Evolutionary conservation across 92 coral and sea anemone genomes (phyloP), one percentile per base, ranked within the genome.

Genomic region (Nematostella vectensis): DNA sequence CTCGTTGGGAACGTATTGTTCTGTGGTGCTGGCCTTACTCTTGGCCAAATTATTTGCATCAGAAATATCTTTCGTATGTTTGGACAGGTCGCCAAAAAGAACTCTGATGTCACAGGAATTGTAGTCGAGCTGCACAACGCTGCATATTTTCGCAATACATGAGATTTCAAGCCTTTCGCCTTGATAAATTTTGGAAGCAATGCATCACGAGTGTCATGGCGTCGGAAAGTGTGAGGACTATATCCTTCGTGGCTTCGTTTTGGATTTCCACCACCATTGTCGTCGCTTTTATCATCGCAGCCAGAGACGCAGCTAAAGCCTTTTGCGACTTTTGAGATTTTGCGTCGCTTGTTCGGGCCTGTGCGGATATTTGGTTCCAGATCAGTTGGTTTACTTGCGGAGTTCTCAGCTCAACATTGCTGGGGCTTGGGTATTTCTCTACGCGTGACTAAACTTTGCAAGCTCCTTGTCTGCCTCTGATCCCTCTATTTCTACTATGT

Each of bases 51-150:
- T 67, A 57, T 74, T 74, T 23, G 69, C 82, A n/a, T 72, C 73
- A 19, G 67, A 50, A 11, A 72, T 72, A 39, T 72, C 79, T 49
- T 71, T 72, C 30, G 65, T 65, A 11, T 56, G 45, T 60, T 74
- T 74, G n/a, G 74, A 74, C 13, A 74, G 51, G 42, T 74, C 80
- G 3, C 74, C 62, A 42, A 74, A 74, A 66, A 54, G 50, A 37
- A 48, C 12, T 74, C 73, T 0, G 66, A 64, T 3, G 55, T 27
- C 3, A 58, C 54, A 12, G 67, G 24, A 40, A 57, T 23, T 23
- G 54, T 63, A 1, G 71, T 10, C 3, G 72, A 9, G 39, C 65
- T 71, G 50, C 71, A 62, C 9, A 63, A 40, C 2, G 71, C 52
- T 2, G 65, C 56, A 20, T 54, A 71, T 33, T 71, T 71, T 17